Evolutionary conservation across 2,888 invertebrate genomes (phyloP), one percentile per base, ranked within the genome.

Genomic region (Sialis lutaria): DNA sequence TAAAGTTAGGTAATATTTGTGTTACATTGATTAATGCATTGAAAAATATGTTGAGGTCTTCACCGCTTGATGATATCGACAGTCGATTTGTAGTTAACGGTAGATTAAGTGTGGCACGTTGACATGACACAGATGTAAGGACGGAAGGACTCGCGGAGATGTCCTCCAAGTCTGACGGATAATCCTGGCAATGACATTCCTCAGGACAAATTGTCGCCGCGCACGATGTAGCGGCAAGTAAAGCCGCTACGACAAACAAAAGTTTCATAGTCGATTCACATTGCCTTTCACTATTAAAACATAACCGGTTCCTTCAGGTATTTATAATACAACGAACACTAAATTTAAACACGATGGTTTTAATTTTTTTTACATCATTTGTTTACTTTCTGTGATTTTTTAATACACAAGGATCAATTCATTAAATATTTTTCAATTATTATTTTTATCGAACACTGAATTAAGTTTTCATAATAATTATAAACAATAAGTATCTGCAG

Each of bases 191-290:
- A 46, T 53, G 54, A 55, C 63, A 64, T 56, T 52, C 55, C 50
- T 50, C 52, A 34, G 63, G 61, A 56, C 62, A 63, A 49, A 56
- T 53, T 49, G 51, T 55, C 50, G 56, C 53, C 51, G 55, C 52
- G 45, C 56, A 56, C 47, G 55, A 51, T 40, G 57, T 56, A 52
- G 56, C 56, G 48, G 57, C 55, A 52, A 62, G 53, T 55, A 60
- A 50, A 51, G 60, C 55, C 52, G 57, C 52, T 54, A 59, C 58
- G 58, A 58, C 58, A 61, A 62, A 60, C 53, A 45, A 30, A 30
- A 34, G 32, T 40, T 10, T 9, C 45, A 45, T 45, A 22, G 22
- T 22, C 22, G 22, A 22, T 22, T 22, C 22, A 22, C 22, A 22
- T 22, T 22, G 22, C 22, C 22, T 22, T 22, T 22, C 22, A 22